These are phyloP conservation scores for Emydocephalus ijimae DNA, from an alignment of 2,113 vertebrate species.

Conservation along the genomic window DNA sequence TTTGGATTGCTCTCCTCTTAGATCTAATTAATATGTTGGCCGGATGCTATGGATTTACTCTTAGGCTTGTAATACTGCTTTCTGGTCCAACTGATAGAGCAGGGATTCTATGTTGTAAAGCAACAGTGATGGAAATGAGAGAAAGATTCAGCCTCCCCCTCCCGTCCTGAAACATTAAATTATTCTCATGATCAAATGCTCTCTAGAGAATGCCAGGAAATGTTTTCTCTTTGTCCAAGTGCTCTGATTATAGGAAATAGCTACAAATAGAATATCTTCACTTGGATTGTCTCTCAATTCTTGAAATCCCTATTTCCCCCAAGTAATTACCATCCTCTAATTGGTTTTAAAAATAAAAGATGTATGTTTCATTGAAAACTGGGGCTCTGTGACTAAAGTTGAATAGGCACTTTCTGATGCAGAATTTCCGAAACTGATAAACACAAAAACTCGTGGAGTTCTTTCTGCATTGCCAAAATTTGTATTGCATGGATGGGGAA, in stretches of 20 bases:
- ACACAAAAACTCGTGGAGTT: neutral
- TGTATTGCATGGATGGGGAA: neutral
- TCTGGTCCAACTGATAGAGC: neutral
- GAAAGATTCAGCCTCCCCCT: neutral
- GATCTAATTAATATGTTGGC: neutral
- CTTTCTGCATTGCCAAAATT: neutral
- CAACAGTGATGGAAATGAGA: neutral
- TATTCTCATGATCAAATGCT: slow-evolving; percentile 46
- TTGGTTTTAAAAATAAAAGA: slow-evolving; percentile 68
- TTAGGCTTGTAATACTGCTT: neutral
- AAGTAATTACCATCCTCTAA: slow-evolving; percentile 76
- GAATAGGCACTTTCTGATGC: neutral
- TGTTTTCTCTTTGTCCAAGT: slow-evolving; percentile 57
- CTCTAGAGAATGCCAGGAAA: slow-evolving; percentile 43
- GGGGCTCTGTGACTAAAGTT: slow-evolving; percentile 47
- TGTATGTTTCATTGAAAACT: slow-evolving; percentile 60
- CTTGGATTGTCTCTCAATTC: slow-evolving; percentile 39
- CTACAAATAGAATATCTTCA: slow-evolving; percentile 42
- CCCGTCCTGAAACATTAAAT: slow-evolving; percentile 1
- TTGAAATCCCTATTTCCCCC: slow-evolving; percentile 65
- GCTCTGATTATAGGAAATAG: slow-evolving; percentile 62
- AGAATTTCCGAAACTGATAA: neutral
- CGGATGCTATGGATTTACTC: neutral
- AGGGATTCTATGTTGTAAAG: neutral
- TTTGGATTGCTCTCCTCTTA: neutral